These are phyloP conservation scores for Clarias gariepinus DNA, from an alignment of 2,113 vertebrate genomes.

Conservation along the genomic window DNA sequence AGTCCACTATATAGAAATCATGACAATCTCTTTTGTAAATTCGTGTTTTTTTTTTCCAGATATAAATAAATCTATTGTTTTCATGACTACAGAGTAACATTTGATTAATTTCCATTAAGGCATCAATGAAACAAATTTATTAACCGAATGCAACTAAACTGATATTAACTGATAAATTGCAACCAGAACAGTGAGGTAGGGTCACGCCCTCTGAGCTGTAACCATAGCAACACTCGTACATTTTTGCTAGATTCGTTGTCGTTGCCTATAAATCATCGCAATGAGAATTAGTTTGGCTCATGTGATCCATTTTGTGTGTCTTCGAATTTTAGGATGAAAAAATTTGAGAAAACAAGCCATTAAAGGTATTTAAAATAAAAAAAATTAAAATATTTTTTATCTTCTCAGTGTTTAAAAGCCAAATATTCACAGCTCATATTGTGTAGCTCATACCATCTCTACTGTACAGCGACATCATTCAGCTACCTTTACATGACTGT, in stretches of 20 bases:
- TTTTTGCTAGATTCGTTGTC: background rate
- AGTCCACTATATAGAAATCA: background rate
- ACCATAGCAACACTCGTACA: background rate
- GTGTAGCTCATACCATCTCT: background rate
- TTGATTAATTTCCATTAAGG: background rate
- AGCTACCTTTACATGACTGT: background rate
- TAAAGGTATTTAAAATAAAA: background rate
- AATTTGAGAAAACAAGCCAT: background rate
- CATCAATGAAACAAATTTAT: background rate
- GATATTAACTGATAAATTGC: background rate
- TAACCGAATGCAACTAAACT: background rate
- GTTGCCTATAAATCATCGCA: background rate
- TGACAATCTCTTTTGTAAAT: background rate
- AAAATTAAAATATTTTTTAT: too few relatives aligned
- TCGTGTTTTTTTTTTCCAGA: background rate
- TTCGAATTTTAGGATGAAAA: background rate
- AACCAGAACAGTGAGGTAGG: background rate
- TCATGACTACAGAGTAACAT: background rate
- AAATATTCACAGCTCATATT: background rate
- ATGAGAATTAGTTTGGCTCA: background rate
- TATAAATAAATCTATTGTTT: too few relatives aligned
- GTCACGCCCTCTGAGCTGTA: background rate
- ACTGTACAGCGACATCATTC: background rate
- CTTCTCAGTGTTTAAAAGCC: background rate
- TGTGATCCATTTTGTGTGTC: background rate